These are phyloP conservation scores for Penaeus indicus DNA, from an alignment of 1,140 invertebrate species.

Conservation along the genomic window DNA sequence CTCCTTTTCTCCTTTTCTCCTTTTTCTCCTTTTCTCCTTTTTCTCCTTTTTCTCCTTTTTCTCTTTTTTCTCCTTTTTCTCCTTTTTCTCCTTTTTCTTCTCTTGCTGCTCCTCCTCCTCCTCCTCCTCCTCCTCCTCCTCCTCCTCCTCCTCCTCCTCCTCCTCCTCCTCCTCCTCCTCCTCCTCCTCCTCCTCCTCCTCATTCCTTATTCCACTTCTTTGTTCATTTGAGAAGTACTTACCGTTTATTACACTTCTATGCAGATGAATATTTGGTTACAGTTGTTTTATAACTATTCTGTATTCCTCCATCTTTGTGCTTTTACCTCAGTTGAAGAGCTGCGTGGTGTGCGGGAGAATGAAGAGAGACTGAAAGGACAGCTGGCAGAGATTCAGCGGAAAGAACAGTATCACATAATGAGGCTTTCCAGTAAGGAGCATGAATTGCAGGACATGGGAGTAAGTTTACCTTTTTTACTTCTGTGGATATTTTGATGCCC, in stretches of 20 bases:
- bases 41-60: slow-evolving; percentile 55
- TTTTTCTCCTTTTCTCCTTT: background rate
- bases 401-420: slow-evolving; percentile 92
- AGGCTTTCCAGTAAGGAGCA: slow-evolving; percentile 94
- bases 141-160: too few relatives aligned
- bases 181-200: too few relatives aligned
- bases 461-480: slow-evolving; percentile 73
- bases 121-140: background rate
- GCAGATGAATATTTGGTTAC: too few relatives aligned
- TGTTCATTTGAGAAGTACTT: too few relatives aligned
- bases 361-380: slow-evolving; percentile 87
- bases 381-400: slow-evolving; percentile 84
- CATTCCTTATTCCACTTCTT: too few relatives aligned
- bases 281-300: too few relatives aligned
- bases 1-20: background rate
- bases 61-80: slow-evolving; percentile 56
- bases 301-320: slow-evolving; percentile 39
- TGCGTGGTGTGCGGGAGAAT: slow-evolving; percentile 81
- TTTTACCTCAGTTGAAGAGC: slow-evolving; percentile 77
- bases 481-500: too few relatives aligned
- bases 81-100: background rate
- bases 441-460: slow-evolving; percentile 95
- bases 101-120: background rate
- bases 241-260: too few relatives aligned
- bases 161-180: rapidly evolving